Evolutionary conservation across 35 echinoderm and acorn worm genomes (phyloP).

Genomic region (Acanthaster planci): DNA sequence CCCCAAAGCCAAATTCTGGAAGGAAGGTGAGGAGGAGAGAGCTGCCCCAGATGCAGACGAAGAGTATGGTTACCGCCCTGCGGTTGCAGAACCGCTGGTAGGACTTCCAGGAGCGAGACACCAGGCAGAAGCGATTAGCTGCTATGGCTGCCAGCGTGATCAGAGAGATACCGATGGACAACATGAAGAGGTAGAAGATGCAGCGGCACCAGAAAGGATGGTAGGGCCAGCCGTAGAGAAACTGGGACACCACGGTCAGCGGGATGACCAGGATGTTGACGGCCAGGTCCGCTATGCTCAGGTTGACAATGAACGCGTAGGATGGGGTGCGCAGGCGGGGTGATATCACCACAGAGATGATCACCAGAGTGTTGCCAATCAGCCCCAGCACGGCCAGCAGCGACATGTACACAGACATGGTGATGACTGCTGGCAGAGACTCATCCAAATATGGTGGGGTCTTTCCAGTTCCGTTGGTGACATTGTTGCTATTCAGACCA

Average conservation of each 20-base stretch:
- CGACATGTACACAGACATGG: conserved; percentile 20
- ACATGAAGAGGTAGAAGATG: conserved; percentile 47
- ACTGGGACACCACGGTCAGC: conserved; percentile 11
- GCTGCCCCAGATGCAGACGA: neutral
- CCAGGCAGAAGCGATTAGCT: conserved; percentile 45
- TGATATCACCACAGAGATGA: conserved; percentile 45
- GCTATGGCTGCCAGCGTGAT: conserved; percentile 51
- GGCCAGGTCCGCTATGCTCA: conserved; percentile 33
- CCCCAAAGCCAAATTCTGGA: conserved; percentile 50
- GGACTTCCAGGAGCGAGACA: neutral
- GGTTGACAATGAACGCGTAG: conserved; percentile 45
- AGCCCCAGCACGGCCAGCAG: conserved; percentile 39
- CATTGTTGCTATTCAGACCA: neutral
- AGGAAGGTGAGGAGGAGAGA: neutral
- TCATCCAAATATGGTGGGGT: neutral
- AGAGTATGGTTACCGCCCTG: neutral
- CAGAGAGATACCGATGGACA: conserved; percentile 53
- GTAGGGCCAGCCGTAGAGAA: conserved; percentile 34
- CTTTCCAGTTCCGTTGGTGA: neutral
- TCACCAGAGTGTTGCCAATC: conserved; percentile 67
- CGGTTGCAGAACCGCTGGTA: conserved; percentile 41
- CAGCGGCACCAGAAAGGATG: conserved; percentile 36
- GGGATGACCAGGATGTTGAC: conserved; percentile 40
- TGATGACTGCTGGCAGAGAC: neutral
- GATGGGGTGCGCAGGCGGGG: neutral